Base-by-base conservation (phyloP, 2,113 vertebrate genomes). In the Cepphus grylle region DNA sequence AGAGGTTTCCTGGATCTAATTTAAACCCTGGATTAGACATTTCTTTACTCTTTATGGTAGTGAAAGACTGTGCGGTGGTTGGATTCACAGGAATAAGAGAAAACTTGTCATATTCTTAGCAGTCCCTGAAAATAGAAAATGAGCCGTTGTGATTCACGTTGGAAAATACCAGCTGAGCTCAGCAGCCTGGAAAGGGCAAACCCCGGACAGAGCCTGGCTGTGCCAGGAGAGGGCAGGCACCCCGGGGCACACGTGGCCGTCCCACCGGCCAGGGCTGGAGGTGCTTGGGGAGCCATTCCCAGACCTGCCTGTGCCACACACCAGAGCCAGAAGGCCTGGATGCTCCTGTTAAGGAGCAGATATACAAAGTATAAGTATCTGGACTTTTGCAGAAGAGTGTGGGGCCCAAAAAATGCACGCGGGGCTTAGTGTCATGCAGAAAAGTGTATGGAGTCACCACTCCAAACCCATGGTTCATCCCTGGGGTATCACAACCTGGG, bases 391-490 rank as follows among this genome's bases (percentile, higher is more conserved):
- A 56, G 66, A 25, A 43, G 16, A 53, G 21, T 0, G 0, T 26
- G 56, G 22, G 11, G 9, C 32, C 26, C 18, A 16, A 25, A 27
- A 19, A 56, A 45, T 7, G 27, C 19, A 14, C 0, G 0, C 0
- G 0, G 21, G 9, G 34, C 8, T 53, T 16, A 7, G 30, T 20
- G 59, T 15, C 1, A 0, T 0, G 0, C 8, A 42, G 59, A 32
- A 71, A 65, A 53, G 15, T 4, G 2, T 10, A 15, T 19, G n/a
- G 26, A 59, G 26, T 47, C 29, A n/a, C 15, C 45, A 43, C 12
- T 19, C 12, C 27, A 55, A 36, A 18, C 6, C 19, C 15, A 9
- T 1, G 12, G 43, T 47, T 85, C 65, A 6, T 36, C 17, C 36
- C 27, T 13, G 9, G 59, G 8, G 17, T 25, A 21, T 27, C 50